A percentile compares a stretch with the other conserved stretches of the same genome.
Conservation (phyloP, 2,797 vertebrate species). For the Notoglanidium macrostoma region DNA sequence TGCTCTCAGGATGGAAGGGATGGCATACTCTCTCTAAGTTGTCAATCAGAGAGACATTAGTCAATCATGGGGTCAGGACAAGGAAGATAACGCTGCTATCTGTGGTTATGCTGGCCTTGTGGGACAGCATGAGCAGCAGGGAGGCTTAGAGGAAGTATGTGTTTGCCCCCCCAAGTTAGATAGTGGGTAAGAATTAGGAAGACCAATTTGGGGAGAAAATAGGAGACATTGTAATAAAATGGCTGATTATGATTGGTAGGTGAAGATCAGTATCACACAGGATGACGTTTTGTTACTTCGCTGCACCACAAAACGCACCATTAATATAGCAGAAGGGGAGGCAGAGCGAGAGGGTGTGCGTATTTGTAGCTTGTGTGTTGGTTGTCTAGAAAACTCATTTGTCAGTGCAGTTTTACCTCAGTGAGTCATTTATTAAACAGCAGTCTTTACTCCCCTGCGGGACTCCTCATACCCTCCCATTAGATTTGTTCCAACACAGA, state of each 20-base stretch:
- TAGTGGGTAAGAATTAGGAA: background rate
- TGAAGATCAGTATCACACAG: background rate
- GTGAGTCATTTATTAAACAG: conserved; percentile 26
- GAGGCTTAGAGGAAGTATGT: background rate
- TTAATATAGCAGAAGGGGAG: conserved; percentile 12
- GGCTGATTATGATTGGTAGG: background rate
- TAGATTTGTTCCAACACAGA: conserved; percentile 4
- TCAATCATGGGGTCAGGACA: background rate
- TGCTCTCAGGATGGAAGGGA: background rate
- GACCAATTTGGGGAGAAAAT: background rate
- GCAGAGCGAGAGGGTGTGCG: background rate
- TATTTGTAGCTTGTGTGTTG: conserved; percentile 2
- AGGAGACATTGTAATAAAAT: background rate
- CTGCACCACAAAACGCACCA: background rate
- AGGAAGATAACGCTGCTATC: background rate
- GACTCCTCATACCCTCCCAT: conserved; percentile 6
- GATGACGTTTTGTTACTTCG: background rate
- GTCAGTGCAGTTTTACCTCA: conserved; percentile 27
- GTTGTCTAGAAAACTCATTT: conserved; percentile 16
- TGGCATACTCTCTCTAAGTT: background rate
- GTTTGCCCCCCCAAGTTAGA: background rate
- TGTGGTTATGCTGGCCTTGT: background rate
- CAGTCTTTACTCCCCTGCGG: conserved; percentile 14
- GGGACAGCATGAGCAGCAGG: background rate
- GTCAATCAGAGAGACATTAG: background rate